Conservation (phyloP, 2,797 vertebrate genomes). For the Myotis daubentonii region DNA sequence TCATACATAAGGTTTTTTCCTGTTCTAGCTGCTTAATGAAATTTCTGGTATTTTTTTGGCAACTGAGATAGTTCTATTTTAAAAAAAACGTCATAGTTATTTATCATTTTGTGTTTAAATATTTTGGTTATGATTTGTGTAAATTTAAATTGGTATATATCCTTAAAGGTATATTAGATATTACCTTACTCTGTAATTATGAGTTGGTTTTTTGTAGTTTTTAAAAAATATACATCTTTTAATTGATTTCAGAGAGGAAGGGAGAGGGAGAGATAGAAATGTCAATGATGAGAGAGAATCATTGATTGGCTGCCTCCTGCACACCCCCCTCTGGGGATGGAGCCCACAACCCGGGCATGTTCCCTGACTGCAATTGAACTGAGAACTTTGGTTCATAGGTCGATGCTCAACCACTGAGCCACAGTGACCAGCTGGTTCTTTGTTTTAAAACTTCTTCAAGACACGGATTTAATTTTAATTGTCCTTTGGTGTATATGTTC, state of each 20-base stretch:
- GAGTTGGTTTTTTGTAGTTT: background rate
- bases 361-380: too few species aligned
- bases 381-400: too few species aligned
- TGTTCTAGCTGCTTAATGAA: background rate
- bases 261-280: too few species aligned
- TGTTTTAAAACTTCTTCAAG: background rate
- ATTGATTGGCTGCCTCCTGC: too few species aligned
- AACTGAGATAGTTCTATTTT: background rate
- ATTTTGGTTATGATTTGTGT: background rate
- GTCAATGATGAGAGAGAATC: too few species aligned
- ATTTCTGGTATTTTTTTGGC: background rate
- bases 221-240: too few species aligned
- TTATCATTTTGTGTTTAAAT: background rate
- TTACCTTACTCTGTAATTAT: background rate
- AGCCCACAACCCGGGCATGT: too few species aligned
- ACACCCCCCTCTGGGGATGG: too few species aligned
- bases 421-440: background rate
- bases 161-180: background rate
- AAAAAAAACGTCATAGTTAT: background rate
- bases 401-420: too few species aligned
- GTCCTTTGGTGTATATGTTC: background rate
- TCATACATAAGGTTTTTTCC: background rate
- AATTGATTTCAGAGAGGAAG: too few species aligned
- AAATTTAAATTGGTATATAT: background rate
- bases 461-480: background rate